phyloP scores from a whole-genome alignment of 2,113 vertebrate species.

The Indicator maculatus region DNA sequence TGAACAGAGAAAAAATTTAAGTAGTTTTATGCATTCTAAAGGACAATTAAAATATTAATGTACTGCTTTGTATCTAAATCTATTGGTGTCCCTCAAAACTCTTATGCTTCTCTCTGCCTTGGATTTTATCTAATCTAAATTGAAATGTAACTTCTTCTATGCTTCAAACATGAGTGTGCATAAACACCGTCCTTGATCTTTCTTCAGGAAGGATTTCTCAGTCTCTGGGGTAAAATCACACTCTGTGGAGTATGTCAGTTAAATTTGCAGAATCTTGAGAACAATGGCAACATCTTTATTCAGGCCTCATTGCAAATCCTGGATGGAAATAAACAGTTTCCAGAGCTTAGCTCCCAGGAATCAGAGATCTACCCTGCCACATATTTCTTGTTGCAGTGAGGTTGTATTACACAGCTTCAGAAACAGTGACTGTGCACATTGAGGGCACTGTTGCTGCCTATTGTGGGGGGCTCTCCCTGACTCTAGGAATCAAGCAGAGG shows the following conservation, averaged over 20 bases:
- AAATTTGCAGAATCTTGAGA: background rate
- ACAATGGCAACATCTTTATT: background rate
- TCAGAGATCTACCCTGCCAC: accelerated
- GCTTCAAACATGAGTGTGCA: background rate
- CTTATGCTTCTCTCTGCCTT: background rate
- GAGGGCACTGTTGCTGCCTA: background rate
- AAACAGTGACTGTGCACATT: accelerated
- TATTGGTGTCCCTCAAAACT: background rate
- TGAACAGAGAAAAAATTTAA: background rate
- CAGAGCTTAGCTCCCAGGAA: background rate
- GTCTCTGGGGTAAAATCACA: background rate
- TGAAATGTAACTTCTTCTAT: background rate
- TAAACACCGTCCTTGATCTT: background rate
- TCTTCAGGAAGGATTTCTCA: background rate
- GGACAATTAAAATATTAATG: background rate
- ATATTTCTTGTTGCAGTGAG: background rate
- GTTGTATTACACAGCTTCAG: accelerated
- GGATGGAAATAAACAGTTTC: background rate
- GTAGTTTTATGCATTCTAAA: background rate
- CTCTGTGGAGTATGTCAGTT: background rate
- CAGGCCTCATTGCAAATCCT: background rate
- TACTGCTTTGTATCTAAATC: background rate
- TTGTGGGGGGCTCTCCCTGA: background rate
- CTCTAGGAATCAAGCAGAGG: background rate
- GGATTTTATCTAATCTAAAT: background rate